phyloP scores from a whole-genome alignment of 37 sponge, comb jelly and placozoan species.

The Mnemiopsis leidyi region DNA sequence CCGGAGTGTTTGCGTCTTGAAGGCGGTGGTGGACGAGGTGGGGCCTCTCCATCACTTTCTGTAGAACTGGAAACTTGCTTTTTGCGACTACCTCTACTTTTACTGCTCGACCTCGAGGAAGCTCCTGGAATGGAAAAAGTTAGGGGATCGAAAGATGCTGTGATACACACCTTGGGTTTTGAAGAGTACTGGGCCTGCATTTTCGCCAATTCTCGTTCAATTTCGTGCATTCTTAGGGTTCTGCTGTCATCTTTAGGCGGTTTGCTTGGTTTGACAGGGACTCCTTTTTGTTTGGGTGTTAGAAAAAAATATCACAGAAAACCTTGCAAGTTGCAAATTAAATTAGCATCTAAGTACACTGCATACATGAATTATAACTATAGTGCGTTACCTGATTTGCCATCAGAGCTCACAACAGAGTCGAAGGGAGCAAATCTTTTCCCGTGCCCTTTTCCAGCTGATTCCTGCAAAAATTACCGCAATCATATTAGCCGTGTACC shows the following conservation, averaged over 20 bases:
- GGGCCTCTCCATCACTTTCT: neutral
- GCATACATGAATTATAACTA: too few relatives aligned
- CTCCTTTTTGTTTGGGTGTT: neutral
- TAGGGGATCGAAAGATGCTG: neutral
- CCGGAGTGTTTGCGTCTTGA: neutral
- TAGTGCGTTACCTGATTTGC: neutral
- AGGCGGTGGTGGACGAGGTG: neutral
- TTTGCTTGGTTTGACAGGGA: too few relatives aligned
- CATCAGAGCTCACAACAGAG: neutral
- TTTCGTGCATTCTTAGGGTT: neutral
- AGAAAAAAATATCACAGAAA: too few relatives aligned
- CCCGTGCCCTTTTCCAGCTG: neutral
- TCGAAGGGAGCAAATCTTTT: neutral
- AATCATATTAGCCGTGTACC: too few relatives aligned
- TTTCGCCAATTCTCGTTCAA: neutral
- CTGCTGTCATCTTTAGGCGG: neutral
- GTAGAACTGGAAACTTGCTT: neutral
- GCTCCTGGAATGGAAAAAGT: neutral
- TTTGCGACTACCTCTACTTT: neutral
- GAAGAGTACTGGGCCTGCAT: constrained; percentile 25
- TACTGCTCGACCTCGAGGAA: neutral
- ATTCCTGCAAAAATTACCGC: neutral
- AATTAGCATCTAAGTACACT: too few relatives aligned
- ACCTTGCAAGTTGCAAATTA: too few relatives aligned
- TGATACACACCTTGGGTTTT: constrained; percentile 16